Percentiles rank a stretch among this genome's conserved stretches.
Evolutionary conservation across 1,140 invertebrate species (phyloP).

Genomic region (Drosophila bifasciata): DNA sequence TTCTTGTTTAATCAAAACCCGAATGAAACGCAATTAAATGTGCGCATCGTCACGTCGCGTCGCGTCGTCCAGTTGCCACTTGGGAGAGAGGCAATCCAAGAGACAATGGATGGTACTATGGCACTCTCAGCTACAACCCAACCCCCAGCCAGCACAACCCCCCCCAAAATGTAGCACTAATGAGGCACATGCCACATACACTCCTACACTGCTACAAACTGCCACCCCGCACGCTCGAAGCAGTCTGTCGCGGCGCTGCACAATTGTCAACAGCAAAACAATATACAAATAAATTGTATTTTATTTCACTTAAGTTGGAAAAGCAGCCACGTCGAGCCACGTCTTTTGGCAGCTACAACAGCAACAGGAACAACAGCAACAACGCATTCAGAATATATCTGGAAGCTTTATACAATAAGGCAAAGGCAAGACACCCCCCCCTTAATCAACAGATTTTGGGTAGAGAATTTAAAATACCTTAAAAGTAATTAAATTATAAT

Average conservation of each 20-base stretch:
- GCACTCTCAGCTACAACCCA: too few species aligned
- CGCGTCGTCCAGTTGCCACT: slow-evolving; percentile 49
- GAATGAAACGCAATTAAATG: slow-evolving; percentile 57
- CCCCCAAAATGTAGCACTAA: slow-evolving; percentile 57
- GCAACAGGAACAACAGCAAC: slow-evolving; percentile 17
- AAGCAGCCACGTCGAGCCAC: slow-evolving; percentile 17
- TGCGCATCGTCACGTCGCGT: slow-evolving; percentile 43
- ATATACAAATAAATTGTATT: slow-evolving; percentile 74
- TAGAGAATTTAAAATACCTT: too few species aligned
- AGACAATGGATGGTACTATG: slow-evolving; percentile 13
- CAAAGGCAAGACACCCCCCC: too few species aligned
- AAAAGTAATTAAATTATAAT: too few species aligned
- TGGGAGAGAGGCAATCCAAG: slow-evolving; percentile 42
- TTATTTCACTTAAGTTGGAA: slow-evolving; percentile 72
- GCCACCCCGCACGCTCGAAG: slow-evolving; percentile 1
- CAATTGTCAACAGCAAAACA: slow-evolving; percentile 70
- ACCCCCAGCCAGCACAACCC: neutral
- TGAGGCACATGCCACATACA: slow-evolving; percentile 55
- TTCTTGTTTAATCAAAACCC: slow-evolving; percentile 62
- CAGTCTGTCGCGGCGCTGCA: slow-evolving; percentile 28
- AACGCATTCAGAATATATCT: neutral
- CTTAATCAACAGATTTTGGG: too few species aligned
- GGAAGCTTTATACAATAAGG: too few species aligned
- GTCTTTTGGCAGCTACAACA: slow-evolving; percentile 52
- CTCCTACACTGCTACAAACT: neutral